Percentiles rank a stretch among this genome's conserved stretches.
These are phyloP conservation scores for Rhingia campestris DNA, from an alignment of 2,888 invertebrate genomes.

Conservation along the genomic window DNA sequence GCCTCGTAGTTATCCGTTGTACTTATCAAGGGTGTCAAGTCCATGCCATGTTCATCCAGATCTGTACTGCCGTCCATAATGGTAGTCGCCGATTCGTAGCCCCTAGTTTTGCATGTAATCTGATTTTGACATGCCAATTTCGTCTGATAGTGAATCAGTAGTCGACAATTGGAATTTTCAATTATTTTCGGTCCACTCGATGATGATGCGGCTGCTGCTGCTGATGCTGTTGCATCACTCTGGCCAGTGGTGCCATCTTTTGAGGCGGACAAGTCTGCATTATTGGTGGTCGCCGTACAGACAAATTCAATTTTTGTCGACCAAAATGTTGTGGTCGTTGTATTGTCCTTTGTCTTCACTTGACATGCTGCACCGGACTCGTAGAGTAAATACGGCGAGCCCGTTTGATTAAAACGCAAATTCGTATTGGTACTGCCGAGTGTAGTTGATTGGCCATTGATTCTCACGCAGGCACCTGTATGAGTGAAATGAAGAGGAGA, in stretches of 20 bases:
- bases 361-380: conserved; percentile 79
- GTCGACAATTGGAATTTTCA: conserved; percentile 82
- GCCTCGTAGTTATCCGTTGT: conserved; percentile 81
- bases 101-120: conserved; percentile 80
- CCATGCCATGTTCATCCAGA: conserved; percentile 78
- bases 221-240: neutral
- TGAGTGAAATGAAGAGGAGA: conserved; percentile 54
- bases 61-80: conserved; percentile 75
- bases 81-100: conserved; percentile 77
- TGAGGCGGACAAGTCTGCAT: conserved; percentile 22
- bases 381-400: conserved; percentile 81
- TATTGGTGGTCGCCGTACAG: conserved; percentile 77
- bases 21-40: conserved; percentile 82
- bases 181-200: conserved; percentile 79
- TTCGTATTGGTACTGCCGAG: conserved; percentile 79
- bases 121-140: conserved; percentile 81
- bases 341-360: conserved; percentile 58
- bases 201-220: conserved; percentile 66
- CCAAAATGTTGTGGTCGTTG: conserved; percentile 77
- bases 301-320: conserved; percentile 83
- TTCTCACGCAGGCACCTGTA: conserved; percentile 80
- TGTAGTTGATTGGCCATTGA: conserved; percentile 78
- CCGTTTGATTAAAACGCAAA: conserved; percentile 81
- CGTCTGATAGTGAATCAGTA: conserved; percentile 82
- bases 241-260: conserved; percentile 23